Evolutionary conservation across 2,113 vertebrate genomes (phyloP), one percentile per base, ranked within the genome.

Genomic region (Epinephelus cyanopodus): DNA sequence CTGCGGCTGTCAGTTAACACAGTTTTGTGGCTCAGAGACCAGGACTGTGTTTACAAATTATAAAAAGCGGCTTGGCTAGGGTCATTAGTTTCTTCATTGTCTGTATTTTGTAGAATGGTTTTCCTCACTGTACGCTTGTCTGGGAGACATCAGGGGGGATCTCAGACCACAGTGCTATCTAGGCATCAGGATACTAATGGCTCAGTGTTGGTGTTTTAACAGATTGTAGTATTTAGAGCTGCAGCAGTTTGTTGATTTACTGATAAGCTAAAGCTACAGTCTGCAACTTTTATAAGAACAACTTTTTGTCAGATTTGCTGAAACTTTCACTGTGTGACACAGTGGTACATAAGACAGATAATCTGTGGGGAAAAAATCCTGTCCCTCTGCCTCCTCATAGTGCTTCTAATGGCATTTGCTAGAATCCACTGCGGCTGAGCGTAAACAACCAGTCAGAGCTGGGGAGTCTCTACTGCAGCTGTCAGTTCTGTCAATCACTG

Each of bases 1-100:
- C 76, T 64, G 37, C 54, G 39, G 56, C 81, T 81, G 82, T 82
- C 84, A 77, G 77, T 79, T 76, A 66, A 39, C 23, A 25, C 18
- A 52, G 69, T 77, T 85, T 56, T 69, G 52, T 39, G 62, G 61
- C 78, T 62, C 83, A 62, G 78, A 86, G 39, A 76, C 27, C 48
- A 72, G 19, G 45, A 54, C 39, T 69, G 70, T 70, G 52, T 78
- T 76, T 65, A 75, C 69, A 77, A 80, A 77, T 71, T 53, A 77
- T 81, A 52, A 75, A 74, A 80, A 81, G 39, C 6, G 12, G 2
- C 48, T 47, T 56, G 39, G 6, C 15, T 13, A 2, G 50, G 15
- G n/a, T 71, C 58, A 71, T 53, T 74, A 74, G 11, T 65, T 58
- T 64, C 50, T 72, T 77, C 58, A 77, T 39, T 79, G n/a, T 62